Percentiles rank a stretch among this genome's conserved stretches.
Conservation (phyloP, 2,888 invertebrate genomes). For the Orthosia incerta region DNA sequence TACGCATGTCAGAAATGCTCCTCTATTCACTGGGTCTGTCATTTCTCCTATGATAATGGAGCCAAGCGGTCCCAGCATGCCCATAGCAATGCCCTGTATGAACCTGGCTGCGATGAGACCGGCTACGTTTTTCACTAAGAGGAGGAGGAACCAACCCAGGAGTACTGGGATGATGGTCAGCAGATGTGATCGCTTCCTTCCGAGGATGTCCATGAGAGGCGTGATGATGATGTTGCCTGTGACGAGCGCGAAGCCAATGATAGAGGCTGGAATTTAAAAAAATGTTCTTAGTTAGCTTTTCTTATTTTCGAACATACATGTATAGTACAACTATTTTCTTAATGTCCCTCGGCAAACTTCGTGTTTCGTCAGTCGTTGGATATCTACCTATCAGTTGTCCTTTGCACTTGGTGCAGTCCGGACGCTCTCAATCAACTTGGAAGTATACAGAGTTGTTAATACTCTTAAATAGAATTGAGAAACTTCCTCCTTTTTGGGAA, state of each 20-base stretch:
- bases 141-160: conserved; percentile 91
- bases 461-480: no score
- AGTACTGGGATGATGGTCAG: conserved; percentile 89
- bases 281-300: not conserved
- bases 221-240: conserved; percentile 91
- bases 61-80: conserved; percentile 89
- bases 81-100: conserved; percentile 90
- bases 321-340: no score
- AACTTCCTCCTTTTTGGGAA: no score
- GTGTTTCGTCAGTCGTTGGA: no score
- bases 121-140: conserved; percentile 84
- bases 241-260: conserved; percentile 91
- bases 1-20: conserved; percentile 91
- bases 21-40: conserved; percentile 91
- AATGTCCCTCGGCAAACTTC: no score
- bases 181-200: conserved; percentile 90
- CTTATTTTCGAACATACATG: not conserved
- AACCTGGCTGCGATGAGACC: conserved; percentile 89
- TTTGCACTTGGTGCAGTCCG: no score
- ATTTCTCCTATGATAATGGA: conserved; percentile 92
- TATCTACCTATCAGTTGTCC: no score
- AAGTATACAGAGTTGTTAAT: no score
- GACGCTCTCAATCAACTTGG: no score
- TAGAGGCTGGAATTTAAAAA: conserved; percentile 89
- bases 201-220: conserved; percentile 89